Conservation (phyloP, 2,888 invertebrate genomes). For the Lysandra bellargus region DNA sequence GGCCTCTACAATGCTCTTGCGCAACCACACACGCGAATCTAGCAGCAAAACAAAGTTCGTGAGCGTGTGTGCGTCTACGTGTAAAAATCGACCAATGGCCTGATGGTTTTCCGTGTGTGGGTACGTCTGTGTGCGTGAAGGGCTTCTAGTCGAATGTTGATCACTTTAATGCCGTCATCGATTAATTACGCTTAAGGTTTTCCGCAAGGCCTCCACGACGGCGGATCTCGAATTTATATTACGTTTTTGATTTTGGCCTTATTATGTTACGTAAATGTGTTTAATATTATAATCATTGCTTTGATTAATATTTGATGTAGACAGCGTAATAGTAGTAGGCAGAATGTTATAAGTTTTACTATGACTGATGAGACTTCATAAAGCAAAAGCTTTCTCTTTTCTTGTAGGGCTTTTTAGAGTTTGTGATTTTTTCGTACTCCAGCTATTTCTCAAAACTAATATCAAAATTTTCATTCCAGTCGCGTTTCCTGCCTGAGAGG, state of each 20-base stretch:
- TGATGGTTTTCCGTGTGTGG: slow-evolving; percentile 34
- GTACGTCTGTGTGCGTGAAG: slow-evolving; percentile 58
- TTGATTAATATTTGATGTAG: background rate
- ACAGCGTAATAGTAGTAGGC: background rate
- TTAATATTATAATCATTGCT: background rate
- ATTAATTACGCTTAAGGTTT: slow-evolving; percentile 61
- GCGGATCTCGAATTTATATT: slow-evolving; percentile 25
- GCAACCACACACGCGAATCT: slow-evolving; percentile 79
- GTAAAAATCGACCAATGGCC: slow-evolving; percentile 37
- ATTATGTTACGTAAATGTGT: background rate
- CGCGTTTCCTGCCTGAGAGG: no score
- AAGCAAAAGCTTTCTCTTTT: no score
- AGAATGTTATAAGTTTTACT: background rate
- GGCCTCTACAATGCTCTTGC: slow-evolving; percentile 77
- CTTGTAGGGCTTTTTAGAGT: no score
- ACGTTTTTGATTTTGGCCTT: background rate
- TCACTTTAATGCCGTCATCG: slow-evolving; percentile 68
- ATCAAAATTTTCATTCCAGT: no score
- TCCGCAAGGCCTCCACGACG: slow-evolving; percentile 37
- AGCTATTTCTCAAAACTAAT: no score
- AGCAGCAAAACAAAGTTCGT: slow-evolving; percentile 76
- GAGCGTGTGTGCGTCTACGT: slow-evolving; percentile 51
- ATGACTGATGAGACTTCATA: background rate
- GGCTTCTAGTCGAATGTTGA: slow-evolving; percentile 66
- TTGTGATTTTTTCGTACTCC: no score